Percentiles rank a stretch among this genome's conserved stretches.
Evolutionary conservation across 2,113 vertebrate genomes (phyloP).

Genomic region (Arothron firmamentum): DNA sequence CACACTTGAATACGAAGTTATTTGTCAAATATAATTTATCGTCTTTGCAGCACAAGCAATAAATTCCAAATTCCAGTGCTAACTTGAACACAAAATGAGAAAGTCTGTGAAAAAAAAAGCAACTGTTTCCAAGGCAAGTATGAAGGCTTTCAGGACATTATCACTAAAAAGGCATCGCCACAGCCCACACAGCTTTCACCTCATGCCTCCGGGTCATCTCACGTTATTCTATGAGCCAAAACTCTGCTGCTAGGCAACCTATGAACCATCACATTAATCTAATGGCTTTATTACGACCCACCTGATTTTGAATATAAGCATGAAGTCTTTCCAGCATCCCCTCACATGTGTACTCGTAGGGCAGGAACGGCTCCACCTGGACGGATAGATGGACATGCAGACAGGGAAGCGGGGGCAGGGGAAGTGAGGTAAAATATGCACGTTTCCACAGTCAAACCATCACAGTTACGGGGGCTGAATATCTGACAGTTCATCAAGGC

Average conservation of each 20-base stretch:
- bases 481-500: conserved; percentile 62
- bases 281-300: conserved; percentile 47
- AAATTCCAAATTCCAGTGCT: no score
- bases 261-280: not conserved
- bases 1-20: no score
- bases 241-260: not conserved
- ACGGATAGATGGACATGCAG: conserved; percentile 37
- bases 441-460: conserved; percentile 3
- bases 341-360: conserved; percentile 92
- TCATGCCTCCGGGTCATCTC: not conserved
- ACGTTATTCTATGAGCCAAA: not conserved
- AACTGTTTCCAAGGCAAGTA: no score
- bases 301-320: conserved; percentile 96
- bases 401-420: conserved; percentile 15
- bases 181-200: not conserved
- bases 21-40: no score
- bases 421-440: not conserved
- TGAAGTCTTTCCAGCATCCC: conserved; percentile 95
- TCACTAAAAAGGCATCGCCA: no score
- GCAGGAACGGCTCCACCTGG: conserved; percentile 93
- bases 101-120: no score
- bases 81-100: no score
- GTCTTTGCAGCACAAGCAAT: no score
- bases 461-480: conserved; percentile 46
- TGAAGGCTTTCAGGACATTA: no score